Conservation (phyloP, 2,113 vertebrate species). For the Saimiri boliviensis region DNA sequence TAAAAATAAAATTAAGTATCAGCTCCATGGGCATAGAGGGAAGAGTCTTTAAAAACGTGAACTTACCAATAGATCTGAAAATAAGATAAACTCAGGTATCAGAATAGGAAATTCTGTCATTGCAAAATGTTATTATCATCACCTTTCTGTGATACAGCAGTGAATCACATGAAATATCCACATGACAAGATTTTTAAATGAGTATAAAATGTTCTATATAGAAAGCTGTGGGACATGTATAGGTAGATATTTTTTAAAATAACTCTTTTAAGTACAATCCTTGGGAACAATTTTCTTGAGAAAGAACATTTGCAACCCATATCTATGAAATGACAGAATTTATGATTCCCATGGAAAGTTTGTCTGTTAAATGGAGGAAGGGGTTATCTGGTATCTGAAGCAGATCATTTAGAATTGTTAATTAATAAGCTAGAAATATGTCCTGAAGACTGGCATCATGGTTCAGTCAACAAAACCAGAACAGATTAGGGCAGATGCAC, state of each 20-base stretch:
- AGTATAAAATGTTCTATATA: not conserved
- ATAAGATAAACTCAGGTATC: not conserved
- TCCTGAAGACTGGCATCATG: not conserved
- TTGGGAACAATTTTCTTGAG: not conserved
- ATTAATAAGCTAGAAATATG: not conserved
- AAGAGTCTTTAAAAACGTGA: slow-evolving; percentile 28
- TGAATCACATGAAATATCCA: not conserved
- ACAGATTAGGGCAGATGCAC: not conserved
- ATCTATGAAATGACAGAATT: slow-evolving; percentile 6
- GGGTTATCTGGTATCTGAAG: not conserved
- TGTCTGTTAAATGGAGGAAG: not conserved
- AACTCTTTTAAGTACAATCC: not conserved
- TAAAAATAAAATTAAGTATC: slow-evolving; percentile 9
- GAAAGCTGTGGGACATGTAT: not conserved
- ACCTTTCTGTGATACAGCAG: not conserved
- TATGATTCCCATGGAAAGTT: not conserved
- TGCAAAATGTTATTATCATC: not conserved
- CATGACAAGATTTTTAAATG: not conserved
- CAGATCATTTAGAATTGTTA: not conserved
- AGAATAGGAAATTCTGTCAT: slow-evolving; percentile 27
- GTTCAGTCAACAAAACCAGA: not conserved
- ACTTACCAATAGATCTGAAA: slow-evolving; percentile 22
- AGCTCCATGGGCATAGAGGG: not conserved
- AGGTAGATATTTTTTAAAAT: not conserved
- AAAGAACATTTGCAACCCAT: not conserved